phyloP scores from a whole-genome alignment of 2,797 vertebrate genomes.

The Micromesistius poutassou region DNA sequence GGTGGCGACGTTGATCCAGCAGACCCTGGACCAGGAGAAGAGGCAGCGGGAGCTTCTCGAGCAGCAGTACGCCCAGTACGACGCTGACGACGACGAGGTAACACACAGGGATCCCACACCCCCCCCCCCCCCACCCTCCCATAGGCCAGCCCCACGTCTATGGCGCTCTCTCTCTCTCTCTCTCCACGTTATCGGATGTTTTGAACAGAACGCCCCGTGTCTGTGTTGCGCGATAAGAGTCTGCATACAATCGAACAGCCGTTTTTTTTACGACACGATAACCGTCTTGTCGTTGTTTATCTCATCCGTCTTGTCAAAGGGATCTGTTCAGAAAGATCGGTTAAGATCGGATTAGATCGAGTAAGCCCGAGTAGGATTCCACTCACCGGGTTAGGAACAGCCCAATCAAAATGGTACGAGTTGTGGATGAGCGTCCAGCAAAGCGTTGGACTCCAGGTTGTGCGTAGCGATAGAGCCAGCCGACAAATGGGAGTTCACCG shows the following conservation, averaged over 20 bases:
- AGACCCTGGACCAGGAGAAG: constrained; percentile 94
- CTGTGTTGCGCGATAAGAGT: background rate
- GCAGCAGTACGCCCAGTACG: constrained; percentile 94
- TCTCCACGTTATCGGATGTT: background rate
- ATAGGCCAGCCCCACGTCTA: background rate
- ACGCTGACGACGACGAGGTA: constrained; percentile 97
- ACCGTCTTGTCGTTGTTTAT: background rate
- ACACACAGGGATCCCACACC: background rate
- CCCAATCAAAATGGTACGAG: background rate
- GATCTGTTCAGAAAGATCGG: background rate
- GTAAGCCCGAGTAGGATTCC: background rate
- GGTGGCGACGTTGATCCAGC: constrained; percentile 95
- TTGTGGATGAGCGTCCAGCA: background rate
- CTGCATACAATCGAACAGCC: no score
- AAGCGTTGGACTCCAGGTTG: background rate
- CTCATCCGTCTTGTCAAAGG: background rate
- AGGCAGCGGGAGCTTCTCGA: constrained; percentile 93
- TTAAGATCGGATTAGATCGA: background rate
- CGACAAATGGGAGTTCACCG: background rate
- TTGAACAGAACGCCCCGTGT: background rate
- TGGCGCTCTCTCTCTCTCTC: background rate
- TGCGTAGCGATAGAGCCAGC: background rate
- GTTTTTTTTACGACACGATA: no score
- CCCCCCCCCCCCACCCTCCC: constrained; percentile 11
- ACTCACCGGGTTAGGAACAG: background rate